phyloP scores from a whole-genome alignment of 2,113 vertebrate genomes.

The Psittacula cyanocephala region DNA sequence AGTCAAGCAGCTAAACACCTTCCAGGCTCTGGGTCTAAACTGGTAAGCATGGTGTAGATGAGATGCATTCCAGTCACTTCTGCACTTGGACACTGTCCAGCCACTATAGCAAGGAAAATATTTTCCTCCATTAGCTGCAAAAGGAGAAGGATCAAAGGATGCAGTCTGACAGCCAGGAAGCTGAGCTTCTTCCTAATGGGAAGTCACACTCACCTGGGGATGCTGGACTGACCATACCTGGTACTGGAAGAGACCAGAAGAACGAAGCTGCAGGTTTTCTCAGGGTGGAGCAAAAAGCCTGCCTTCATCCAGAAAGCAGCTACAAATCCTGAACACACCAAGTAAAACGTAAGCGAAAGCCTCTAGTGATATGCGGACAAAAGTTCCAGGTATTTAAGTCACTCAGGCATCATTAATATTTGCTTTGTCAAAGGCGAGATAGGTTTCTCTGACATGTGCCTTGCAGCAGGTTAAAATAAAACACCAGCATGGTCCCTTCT shows the following conservation, averaged over 20 bases:
- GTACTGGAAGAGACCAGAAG: background rate
- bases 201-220: rapidly evolving
- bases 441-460: background rate
- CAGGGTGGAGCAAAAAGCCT: background rate
- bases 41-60: background rate
- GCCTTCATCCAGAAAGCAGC: background rate
- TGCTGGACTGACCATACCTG: rapidly evolving
- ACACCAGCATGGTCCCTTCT: background rate
- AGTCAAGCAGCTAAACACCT: background rate
- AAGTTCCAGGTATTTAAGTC: background rate
- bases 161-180: rapidly evolving
- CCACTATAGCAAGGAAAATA: background rate
- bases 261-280: background rate
- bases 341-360: background rate
- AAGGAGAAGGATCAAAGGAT: background rate
- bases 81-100: background rate
- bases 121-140: background rate
- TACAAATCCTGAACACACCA: background rate
- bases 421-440: background rate
- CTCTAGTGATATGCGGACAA: rapidly evolving
- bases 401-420: background rate
- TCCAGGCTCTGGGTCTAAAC: background rate
- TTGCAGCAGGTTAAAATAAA: slow-evolving; percentile 39
- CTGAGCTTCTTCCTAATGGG: background rate
- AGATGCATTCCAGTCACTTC: background rate